These are phyloP conservation scores for Cryptocephalus moraei DNA, from an alignment of 2,888 invertebrate genomes.

Conservation along the genomic window DNA sequence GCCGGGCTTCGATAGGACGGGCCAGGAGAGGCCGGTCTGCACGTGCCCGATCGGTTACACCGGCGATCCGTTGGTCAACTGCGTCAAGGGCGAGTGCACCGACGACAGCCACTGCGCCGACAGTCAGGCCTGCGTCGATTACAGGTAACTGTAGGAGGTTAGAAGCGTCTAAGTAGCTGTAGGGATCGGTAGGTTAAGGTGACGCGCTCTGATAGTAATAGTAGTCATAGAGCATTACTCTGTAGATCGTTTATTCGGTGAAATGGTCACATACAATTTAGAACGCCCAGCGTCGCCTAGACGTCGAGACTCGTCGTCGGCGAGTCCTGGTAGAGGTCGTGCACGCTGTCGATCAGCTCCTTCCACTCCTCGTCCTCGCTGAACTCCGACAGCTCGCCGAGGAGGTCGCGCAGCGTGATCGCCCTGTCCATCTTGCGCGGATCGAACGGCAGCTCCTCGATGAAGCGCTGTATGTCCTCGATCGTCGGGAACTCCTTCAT, in stretches of 20 bases:
- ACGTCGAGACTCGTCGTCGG: constrained; percentile 16
- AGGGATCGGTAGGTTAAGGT: too few species aligned
- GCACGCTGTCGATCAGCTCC: constrained; percentile 26
- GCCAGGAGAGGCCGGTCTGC: constrained; percentile 76
- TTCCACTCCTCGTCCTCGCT: constrained; percentile 30
- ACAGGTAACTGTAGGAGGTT: constrained; percentile 44
- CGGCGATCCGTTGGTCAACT: constrained; percentile 64
- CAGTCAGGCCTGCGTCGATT: constrained; percentile 67
- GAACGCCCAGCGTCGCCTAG: too few species aligned
- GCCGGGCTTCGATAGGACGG: constrained; percentile 73
- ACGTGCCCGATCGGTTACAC: constrained; percentile 70
- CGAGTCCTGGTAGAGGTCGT: constrained; percentile 40
- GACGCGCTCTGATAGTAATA: too few species aligned
- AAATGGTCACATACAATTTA: too few species aligned
- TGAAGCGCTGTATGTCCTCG: constrained; percentile 26
- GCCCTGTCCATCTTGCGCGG: constrained; percentile 18
- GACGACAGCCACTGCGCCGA: constrained; percentile 67
- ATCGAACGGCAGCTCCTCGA: constrained; percentile 28
- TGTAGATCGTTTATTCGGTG: too few species aligned
- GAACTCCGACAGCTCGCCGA: constrained; percentile 26
- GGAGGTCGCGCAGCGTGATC: constrained; percentile 23
- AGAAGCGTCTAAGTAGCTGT: too few species aligned
- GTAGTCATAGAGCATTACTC: too few species aligned
- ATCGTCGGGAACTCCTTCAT: constrained; percentile 23
- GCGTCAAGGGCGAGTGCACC: constrained; percentile 70